A percentile compares a stretch with the other conserved stretches of the same genome.
Conservation (phyloP, 1,140 invertebrate species). For the Bacillus rossius region DNA sequence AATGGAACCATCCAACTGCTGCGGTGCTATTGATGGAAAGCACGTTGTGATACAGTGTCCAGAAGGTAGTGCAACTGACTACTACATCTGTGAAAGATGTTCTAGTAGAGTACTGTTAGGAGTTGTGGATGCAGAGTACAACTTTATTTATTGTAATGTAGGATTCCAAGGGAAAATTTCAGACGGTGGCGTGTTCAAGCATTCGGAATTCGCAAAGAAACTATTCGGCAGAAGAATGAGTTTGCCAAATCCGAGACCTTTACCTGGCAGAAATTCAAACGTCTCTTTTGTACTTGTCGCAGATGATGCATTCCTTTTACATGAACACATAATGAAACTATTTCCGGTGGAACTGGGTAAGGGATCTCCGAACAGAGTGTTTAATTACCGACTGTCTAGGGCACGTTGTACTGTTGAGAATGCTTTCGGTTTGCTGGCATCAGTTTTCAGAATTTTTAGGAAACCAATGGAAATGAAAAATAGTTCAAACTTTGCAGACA, state of each 20-base stretch:
- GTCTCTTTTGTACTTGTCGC: constrained; percentile 34
- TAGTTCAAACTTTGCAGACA: constrained; percentile 21
- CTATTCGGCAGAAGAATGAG: constrained; percentile 10
- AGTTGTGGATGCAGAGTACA: too few species aligned
- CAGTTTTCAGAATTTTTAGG: constrained; percentile 15
- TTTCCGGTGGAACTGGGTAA: constrained; percentile 21
- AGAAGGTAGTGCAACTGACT: too few species aligned
- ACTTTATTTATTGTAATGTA: too few species aligned
- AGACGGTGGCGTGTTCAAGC: background rate
- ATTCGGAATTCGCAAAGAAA: background rate
- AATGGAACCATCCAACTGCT: too few species aligned
- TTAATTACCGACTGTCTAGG: constrained; percentile 29
- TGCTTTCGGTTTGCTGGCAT: constrained; percentile 36
- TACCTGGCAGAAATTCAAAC: constrained; percentile 11
- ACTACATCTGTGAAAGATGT: too few species aligned
- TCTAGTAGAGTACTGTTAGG: too few species aligned
- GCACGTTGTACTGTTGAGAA: constrained; percentile 37
- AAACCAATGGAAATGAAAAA: constrained; percentile 16
- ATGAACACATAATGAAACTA: constrained; percentile 28
- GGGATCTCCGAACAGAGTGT: constrained; percentile 25
- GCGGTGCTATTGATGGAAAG: too few species aligned
- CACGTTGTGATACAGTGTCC: too few species aligned
- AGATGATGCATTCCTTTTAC: constrained; percentile 32
- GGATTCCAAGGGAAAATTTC: too few species aligned
- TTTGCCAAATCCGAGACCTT: constrained; percentile 29